phyloP scores from a whole-genome alignment of 2,888 invertebrate genomes.

The Lysandra bellargus region DNA sequence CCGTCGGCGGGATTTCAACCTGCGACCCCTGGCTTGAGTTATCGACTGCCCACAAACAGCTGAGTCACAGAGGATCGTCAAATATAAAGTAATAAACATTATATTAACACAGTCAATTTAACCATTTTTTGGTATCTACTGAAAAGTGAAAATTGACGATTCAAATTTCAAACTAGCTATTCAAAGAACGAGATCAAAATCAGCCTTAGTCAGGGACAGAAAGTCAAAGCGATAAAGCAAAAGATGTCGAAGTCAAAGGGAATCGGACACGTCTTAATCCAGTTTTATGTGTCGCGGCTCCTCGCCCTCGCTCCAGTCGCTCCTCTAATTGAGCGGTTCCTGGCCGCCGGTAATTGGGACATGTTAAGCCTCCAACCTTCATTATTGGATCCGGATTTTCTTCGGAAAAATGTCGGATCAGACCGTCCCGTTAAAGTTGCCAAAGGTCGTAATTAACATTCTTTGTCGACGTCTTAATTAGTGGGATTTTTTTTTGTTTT shows the following conservation, averaged over 20 bases:
- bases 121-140: too few relatives aligned
- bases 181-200: background rate
- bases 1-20: too few relatives aligned
- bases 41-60: too few relatives aligned
- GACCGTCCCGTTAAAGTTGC: conserved; percentile 34
- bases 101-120: too few relatives aligned
- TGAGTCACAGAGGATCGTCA: too few relatives aligned
- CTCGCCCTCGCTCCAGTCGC: conserved; percentile 33
- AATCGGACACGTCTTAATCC: conserved; percentile 30
- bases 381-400: conserved; percentile 42
- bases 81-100: too few relatives aligned
- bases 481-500: background rate
- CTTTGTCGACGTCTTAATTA: background rate
- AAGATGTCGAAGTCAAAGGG: conserved; percentile 22
- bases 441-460: conserved; percentile 33
- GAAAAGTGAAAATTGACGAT: background rate
- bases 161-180: background rate
- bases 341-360: conserved; percentile 37
- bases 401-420: conserved; percentile 35
- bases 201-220: conserved; percentile 17
- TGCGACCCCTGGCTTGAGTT: too few relatives aligned
- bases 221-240: conserved; percentile 15
- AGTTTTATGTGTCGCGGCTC: conserved; percentile 33
- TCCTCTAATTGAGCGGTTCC: conserved; percentile 45
- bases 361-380: conserved; percentile 40